These are phyloP conservation scores for Clarias fuscus DNA, from an alignment of 2,797 vertebrate genomes.

Conservation along the genomic window DNA sequence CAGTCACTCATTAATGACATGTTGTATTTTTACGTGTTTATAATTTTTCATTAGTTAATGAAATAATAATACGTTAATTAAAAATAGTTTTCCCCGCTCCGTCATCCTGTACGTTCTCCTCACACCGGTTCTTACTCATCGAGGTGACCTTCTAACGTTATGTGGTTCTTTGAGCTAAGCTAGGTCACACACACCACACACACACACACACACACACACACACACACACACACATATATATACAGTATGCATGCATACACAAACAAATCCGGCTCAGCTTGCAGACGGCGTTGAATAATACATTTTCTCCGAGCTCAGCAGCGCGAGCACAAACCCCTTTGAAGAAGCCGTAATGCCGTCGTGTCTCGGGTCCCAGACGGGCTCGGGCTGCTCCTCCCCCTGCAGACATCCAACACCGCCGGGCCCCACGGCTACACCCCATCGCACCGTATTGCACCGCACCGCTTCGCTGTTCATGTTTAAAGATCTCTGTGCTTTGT, in stretches of 20 bases:
- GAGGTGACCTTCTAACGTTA: not conserved
- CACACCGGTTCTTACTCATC: not conserved
- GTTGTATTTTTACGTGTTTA: no score
- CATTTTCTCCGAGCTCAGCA: constrained; percentile 55
- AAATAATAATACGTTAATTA: no score
- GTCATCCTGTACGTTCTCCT: not conserved
- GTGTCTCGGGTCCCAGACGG: not conserved
- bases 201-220: constrained; percentile 13
- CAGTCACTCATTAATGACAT: not conserved
- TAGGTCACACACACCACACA: constrained; percentile 1
- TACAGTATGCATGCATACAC: not conserved
- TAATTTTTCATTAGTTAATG: no score
- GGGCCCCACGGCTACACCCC: constrained; percentile 16
- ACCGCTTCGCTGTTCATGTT: constrained; percentile 10
- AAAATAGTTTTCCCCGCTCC: not conserved
- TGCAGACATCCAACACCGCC: constrained; percentile 25
- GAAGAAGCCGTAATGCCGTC: constrained; percentile 2
- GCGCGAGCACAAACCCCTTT: constrained; percentile 47
- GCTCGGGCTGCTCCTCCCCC: constrained; percentile 28
- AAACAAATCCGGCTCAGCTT: constrained; percentile 39
- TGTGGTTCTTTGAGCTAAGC: constrained; percentile 2
- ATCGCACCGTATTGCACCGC: no score
- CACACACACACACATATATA: constrained; percentile 22
- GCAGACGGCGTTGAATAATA: constrained; percentile 65
- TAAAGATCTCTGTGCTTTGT: constrained; percentile 29